Conservation (phyloP, 2,797 vertebrate species). For the Ceryle rudis region DNA sequence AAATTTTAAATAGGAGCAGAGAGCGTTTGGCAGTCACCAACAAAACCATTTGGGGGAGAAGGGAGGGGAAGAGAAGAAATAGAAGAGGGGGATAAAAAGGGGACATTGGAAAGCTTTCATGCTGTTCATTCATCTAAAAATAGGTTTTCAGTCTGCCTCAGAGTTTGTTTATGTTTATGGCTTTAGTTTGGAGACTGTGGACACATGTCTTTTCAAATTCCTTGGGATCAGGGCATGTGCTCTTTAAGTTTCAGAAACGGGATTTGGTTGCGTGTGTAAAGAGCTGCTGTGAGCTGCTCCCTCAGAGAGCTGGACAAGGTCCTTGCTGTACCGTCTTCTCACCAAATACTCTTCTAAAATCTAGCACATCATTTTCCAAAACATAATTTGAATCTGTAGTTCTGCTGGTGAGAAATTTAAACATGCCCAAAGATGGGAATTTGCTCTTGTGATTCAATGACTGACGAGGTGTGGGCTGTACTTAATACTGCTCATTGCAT, state of each 20-base stretch:
- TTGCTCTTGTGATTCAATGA: not conserved
- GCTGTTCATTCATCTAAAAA: constrained; percentile 52
- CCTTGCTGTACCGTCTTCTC: not conserved
- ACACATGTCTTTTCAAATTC: not conserved
- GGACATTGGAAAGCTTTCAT: not conserved
- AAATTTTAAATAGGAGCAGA: not conserved
- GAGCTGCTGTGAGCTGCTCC: not conserved
- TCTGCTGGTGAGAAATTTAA: fast-evolving
- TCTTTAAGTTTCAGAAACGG: not conserved
- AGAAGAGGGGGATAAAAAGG: not conserved
- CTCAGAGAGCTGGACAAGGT: not conserved
- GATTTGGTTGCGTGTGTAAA: fast-evolving
- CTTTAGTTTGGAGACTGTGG: not conserved
- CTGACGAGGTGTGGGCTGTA: not conserved
- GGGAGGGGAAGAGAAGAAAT: not conserved
- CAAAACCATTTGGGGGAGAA: not conserved
- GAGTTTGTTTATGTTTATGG: constrained; percentile 41
- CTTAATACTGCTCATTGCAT: fast-evolving
- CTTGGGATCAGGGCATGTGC: not conserved
- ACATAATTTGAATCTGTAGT: not conserved
- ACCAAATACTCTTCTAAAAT: not conserved
- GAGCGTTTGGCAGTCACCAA: not conserved
- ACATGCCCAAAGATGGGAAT: not conserved
- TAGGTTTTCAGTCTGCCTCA: not conserved
- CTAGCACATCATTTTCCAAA: not conserved